Conservation (phyloP, 2,113 vertebrate species). For the Tonatia bakeri region DNA sequence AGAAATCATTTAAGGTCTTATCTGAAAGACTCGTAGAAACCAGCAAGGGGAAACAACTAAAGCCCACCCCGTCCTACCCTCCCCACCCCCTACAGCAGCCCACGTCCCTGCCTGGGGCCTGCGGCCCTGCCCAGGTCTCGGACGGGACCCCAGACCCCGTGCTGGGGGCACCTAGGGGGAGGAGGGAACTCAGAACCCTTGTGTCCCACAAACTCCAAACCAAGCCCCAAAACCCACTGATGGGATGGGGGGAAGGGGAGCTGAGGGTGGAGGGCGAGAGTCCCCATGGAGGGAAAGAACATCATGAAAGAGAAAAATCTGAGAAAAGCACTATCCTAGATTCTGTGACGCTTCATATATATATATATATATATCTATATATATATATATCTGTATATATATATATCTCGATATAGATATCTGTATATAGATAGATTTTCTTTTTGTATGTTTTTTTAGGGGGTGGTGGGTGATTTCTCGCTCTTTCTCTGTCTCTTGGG, state of each 20-base stretch:
- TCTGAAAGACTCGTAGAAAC: constrained; percentile 63
- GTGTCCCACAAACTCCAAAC: neutral
- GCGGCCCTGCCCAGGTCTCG: neutral
- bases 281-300: constrained; percentile 59
- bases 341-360: constrained; percentile 76
- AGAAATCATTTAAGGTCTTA: constrained; percentile 71
- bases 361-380: constrained; percentile 70
- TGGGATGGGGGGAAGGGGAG: neutral
- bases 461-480: constrained; percentile 47
- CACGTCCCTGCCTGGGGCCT: neutral
- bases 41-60: neutral
- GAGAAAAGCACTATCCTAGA: constrained; percentile 81
- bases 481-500: constrained; percentile 23
- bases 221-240: neutral
- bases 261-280: constrained; percentile 44
- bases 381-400: constrained; percentile 66
- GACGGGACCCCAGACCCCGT: neutral
- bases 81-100: neutral
- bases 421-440: constrained; percentile 64
- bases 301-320: constrained; percentile 71
- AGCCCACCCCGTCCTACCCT: neutral
- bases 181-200: neutral
- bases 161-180: neutral
- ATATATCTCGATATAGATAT: constrained; percentile 68
- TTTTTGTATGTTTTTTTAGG: constrained; percentile 55